Evolutionary conservation across 2,797 vertebrate genomes (phyloP).

Genomic region (Mycteria americana): DNA sequence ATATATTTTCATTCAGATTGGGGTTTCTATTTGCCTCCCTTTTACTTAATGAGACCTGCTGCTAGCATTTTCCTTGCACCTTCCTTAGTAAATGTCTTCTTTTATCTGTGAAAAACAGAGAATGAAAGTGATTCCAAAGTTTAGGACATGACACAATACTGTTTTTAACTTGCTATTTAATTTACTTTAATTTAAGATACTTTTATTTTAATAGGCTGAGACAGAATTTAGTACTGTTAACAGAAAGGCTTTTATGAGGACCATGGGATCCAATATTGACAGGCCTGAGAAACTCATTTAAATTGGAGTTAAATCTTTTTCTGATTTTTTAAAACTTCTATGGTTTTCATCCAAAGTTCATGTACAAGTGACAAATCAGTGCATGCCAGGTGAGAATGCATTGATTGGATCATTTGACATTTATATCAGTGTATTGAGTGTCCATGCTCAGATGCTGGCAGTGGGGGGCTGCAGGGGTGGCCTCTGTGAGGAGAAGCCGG

Average conservation of each 20-base stretch:
- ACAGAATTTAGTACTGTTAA: background rate
- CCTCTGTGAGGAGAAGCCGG: background rate
- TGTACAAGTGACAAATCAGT: background rate
- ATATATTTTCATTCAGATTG: conserved; percentile 43
- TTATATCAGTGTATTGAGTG: background rate
- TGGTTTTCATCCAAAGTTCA: background rate
- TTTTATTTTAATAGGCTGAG: background rate
- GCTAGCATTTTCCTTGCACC: conserved; percentile 14
- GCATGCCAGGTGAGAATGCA: background rate
- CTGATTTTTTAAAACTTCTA: background rate
- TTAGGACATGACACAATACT: background rate
- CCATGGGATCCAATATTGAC: too few species aligned
- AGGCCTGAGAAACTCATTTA: background rate
- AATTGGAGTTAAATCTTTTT: background rate
- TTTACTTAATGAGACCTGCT: conserved; percentile 9
- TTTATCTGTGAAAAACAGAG: background rate
- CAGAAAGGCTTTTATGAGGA: background rate
- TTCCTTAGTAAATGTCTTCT: background rate
- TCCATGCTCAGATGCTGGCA: background rate
- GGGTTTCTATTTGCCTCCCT: background rate
- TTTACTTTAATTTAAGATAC: background rate
- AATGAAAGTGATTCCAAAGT: conserved; percentile 15
- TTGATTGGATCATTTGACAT: background rate
- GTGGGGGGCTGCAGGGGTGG: background rate
- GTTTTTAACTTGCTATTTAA: background rate